Conservation (phyloP, 2,797 vertebrate species). For the Labroides dimidiatus region DNA sequence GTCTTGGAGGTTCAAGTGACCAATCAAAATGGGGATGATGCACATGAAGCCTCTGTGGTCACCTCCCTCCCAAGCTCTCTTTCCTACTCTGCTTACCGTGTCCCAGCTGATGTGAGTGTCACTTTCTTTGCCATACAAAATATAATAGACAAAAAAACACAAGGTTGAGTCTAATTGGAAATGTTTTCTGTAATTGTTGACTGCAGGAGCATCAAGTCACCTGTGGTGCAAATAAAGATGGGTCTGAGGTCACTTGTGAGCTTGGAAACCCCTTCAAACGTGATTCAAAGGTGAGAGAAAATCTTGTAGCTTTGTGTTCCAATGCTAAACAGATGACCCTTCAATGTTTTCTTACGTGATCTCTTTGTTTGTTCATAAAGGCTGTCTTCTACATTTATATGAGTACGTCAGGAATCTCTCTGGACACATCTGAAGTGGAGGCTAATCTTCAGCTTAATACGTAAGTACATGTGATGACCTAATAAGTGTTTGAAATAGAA, state of each 20-base stretch:
- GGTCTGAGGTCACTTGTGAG: slow-evolving; percentile 89
- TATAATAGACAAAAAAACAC: neutral
- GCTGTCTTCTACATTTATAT: slow-evolving; percentile 91
- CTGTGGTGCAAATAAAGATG: slow-evolving; percentile 90
- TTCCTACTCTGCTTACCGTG: slow-evolving; percentile 82
- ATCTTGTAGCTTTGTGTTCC: neutral
- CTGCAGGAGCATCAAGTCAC: slow-evolving; percentile 81
- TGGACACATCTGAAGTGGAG: slow-evolving; percentile 88
- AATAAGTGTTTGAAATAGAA: too few species aligned
- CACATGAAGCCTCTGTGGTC: slow-evolving; percentile 88
- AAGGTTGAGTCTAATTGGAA: slow-evolving; percentile 3
- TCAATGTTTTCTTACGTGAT: neutral
- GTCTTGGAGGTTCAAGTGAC: slow-evolving; percentile 92
- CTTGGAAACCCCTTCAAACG: slow-evolving; percentile 95
- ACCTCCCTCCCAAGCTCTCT: slow-evolving; percentile 86
- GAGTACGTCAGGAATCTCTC: slow-evolving; percentile 88
- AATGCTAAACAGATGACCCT: neutral
- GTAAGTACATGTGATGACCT: slow-evolving; percentile 79
- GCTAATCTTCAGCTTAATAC: slow-evolving; percentile 89
- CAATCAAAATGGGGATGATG: slow-evolving; percentile 91
- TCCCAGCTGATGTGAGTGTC: slow-evolving; percentile 55
- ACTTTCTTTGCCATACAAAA: neutral
- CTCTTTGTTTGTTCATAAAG: slow-evolving; percentile 73
- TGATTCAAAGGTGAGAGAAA: slow-evolving; percentile 84
- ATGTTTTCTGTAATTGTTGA: neutral